Base-by-base conservation (phyloP, 2,888 invertebrate genomes). In the Uloborus plumipes region DNA sequence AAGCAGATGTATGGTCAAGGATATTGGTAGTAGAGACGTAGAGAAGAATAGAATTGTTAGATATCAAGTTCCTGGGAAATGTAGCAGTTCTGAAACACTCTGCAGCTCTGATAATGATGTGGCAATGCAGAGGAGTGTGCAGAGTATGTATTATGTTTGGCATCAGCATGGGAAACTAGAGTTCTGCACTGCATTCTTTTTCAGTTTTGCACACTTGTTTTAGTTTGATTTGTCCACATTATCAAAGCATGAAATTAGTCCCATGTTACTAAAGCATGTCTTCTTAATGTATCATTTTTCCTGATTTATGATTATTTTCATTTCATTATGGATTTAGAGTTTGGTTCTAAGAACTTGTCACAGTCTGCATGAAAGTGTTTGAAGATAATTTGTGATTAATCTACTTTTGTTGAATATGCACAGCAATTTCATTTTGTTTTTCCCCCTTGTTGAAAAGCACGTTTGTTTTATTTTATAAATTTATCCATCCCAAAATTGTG, bases 1-100 rank as follows among this genome's bases (percentile, higher is more conserved):
- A 18, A 65, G 50, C 59, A 55, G 20, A 16, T 64, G 69, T 51
- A 49, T 18, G 18, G 39, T 50, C 13, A 55, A 69, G 16, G 69
- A 51, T 50, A 58, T 50, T 64, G 59, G 4, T 1, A n/a, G 9
- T 11, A n/a, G 61, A 55, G 58, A 55, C 7, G 69, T 81, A n/a
- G 67, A 81, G 55, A 69, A 81, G 50, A 55, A 49, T n/a, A 67
- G 70, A 22, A 51, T 70, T 14, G 22, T 74, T 51, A 51, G 18
- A 16, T 49, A 39, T 9, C 39, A 16, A 15, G 6, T 64, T 9
- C 64, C 64, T 64, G 64, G 18, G 7, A 81, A 74, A 70, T 81
- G 69, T 26, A 81, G 74, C 47, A 81, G 80, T 26, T 69, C 80
- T 18, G 80, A 81, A 58, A 81, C 80, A 14, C 31, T 81, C 2